phyloP scores from a whole-genome alignment of 2,888 invertebrate genomes.

The Epistrophe grossulariae region DNA sequence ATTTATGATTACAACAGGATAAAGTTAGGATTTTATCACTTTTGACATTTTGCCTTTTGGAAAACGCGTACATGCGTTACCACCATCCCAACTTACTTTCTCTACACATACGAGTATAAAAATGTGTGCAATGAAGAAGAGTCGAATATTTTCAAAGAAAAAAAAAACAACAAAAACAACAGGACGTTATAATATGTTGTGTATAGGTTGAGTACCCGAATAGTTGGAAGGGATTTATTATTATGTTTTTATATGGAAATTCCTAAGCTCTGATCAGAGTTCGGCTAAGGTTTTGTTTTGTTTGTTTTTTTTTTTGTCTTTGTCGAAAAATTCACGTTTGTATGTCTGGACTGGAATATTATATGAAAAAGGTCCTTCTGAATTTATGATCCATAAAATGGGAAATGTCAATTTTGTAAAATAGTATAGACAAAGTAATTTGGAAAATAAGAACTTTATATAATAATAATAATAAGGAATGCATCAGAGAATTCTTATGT shows the following conservation, averaged over 20 bases:
- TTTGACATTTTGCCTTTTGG: conserved; percentile 63
- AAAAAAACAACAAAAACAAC: not conserved
- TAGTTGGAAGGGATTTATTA: conserved; percentile 69
- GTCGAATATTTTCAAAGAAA: conserved; percentile 40
- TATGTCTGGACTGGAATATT: conserved; percentile 36
- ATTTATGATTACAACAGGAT: conserved; percentile 75
- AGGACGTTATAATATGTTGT: conserved; percentile 28
- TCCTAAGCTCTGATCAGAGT: conserved; percentile 66
- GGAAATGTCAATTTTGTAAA: conserved; percentile 71
- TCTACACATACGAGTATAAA: conserved; percentile 14
- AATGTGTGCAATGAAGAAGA: conserved; percentile 62
- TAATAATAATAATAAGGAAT: not conserved
- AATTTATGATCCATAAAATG: conserved; percentile 74
- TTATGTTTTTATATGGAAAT: conserved; percentile 68
- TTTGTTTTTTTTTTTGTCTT: not conserved
- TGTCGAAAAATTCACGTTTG: not conserved
- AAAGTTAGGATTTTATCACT: conserved; percentile 74
- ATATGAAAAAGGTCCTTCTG: conserved; percentile 57
- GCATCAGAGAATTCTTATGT: not conserved
- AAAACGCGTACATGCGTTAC: conserved; percentile 64
- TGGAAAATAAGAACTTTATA: conserved; percentile 1
- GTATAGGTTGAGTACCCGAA: conserved; percentile 45
- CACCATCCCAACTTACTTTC: conserved; percentile 7
- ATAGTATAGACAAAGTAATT: conserved; percentile 33
- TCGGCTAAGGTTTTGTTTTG: conserved; percentile 32